A percentile compares a stretch with the other conserved stretches of the same genome.
Evolutionary conservation across 2,113 vertebrate species (phyloP).

Genomic region (zebrafish (Danio rerio)): DNA sequence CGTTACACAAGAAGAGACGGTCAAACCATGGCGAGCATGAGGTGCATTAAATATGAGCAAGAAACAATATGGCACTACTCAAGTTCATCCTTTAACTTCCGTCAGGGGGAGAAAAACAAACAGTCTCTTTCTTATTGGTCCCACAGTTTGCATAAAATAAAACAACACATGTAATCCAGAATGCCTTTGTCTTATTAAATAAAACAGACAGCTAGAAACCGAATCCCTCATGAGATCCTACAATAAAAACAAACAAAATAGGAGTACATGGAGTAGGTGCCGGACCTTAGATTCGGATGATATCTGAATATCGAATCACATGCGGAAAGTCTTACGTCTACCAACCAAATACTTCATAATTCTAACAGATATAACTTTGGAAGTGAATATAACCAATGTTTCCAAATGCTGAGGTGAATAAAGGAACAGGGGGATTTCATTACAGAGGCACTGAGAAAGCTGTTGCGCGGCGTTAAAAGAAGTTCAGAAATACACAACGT

Average conservation of each 20-base stretch:
- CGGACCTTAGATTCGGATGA: not conserved
- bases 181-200: not conserved
- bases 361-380: not conserved
- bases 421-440: not conserved
- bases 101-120: too few species aligned
- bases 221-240: not conserved
- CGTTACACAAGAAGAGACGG: slow-evolving; percentile 16
- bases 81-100: too few species aligned
- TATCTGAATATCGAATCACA: not conserved
- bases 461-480: slow-evolving; percentile 47
- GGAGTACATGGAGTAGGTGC: not conserved
- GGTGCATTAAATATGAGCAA: not conserved
- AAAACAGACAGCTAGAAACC: not conserved
- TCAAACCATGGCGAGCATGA: not conserved
- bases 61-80: not conserved
- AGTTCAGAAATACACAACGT: slow-evolving; percentile 1
- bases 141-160: not conserved
- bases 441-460: slow-evolving; percentile 55
- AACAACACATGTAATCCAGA: not conserved
- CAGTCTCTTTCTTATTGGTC: not conserved
- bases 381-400: not conserved
- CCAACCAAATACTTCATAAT: not conserved
- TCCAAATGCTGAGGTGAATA: slow-evolving; percentile 39
- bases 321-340: not conserved
- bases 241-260: not conserved